Evolutionary conservation across 2,888 invertebrate species (phyloP).

Genomic region (Melipona beecheii): DNA sequence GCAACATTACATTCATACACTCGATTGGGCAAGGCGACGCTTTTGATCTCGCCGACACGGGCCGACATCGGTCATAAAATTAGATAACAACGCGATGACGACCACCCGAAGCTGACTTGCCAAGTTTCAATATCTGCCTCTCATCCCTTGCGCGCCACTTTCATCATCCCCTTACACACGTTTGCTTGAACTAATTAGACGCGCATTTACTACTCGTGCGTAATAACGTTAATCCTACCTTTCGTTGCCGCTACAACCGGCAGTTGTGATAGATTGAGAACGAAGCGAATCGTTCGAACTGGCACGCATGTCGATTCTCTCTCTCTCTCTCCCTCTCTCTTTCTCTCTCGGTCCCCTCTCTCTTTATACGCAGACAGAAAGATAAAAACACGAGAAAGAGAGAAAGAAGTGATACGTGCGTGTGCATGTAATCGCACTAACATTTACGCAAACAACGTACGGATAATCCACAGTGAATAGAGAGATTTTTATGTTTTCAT

Average conservation of each 20-base stretch:
- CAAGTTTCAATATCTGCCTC: slow-evolving; percentile 51
- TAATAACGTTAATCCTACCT: slow-evolving; percentile 78
- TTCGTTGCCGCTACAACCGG: slow-evolving; percentile 62
- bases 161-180: slow-evolving; percentile 57
- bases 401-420: neutral
- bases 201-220: slow-evolving; percentile 71
- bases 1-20: neutral
- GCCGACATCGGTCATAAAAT: slow-evolving; percentile 40
- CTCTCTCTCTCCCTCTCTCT: neutral
- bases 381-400: neutral
- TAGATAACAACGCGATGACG: slow-evolving; percentile 54
- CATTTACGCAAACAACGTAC: slow-evolving; percentile 64
- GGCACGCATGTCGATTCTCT: slow-evolving; percentile 40
- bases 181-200: slow-evolving; percentile 75
- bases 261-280: slow-evolving; percentile 69
- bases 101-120: slow-evolving; percentile 21
- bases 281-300: slow-evolving; percentile 58
- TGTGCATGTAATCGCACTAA: slow-evolving; percentile 61
- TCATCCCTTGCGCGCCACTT: slow-evolving; percentile 9
- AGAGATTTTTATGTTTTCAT: slow-evolving; percentile 84
- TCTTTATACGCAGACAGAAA: neutral
- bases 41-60: neutral
- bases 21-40: slow-evolving; percentile 14
- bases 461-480: slow-evolving; percentile 83
- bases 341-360: neutral